A percentile compares a stretch with the other conserved stretches of the same genome.
phyloP scores from a whole-genome alignment of 2,797 vertebrate genomes.

The Psittacula derbiana region DNA sequence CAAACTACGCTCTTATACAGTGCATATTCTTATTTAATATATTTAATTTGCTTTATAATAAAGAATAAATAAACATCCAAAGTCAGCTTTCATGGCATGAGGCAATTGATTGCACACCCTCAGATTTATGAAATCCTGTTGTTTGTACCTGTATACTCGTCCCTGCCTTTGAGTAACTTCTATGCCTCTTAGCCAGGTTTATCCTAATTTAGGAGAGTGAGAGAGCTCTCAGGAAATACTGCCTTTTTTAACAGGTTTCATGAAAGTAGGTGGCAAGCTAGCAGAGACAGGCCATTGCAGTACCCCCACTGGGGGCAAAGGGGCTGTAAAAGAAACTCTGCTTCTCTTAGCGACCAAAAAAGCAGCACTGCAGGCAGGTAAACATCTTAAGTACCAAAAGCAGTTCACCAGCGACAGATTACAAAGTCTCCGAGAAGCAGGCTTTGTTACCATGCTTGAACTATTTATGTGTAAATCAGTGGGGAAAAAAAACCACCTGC shows the following conservation, averaged over 20 bases:
- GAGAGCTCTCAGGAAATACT: neutral
- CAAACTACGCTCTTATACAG: neutral
- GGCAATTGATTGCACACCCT: neutral
- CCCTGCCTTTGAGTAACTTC: neutral
- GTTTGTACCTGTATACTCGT: neutral
- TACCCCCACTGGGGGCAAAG: neutral
- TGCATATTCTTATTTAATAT: neutral
- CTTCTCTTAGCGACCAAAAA: neutral
- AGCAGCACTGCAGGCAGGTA: neutral
- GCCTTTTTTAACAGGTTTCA: neutral
- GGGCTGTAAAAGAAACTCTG: neutral
- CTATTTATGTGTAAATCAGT: neutral
- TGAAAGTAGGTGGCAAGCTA: neutral
- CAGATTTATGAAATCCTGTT: neutral
- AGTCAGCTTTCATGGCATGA: neutral
- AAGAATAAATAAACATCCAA: neutral
- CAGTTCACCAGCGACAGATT: neutral
- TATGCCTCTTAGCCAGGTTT: neutral
- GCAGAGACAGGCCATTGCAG: neutral
- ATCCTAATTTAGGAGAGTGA: neutral
- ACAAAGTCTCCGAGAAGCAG: neutral
- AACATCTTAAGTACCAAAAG: neutral
- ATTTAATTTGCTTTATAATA: neutral
- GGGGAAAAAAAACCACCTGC: accelerated
- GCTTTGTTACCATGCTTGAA: neutral